Evolutionary conservation across 2,888 invertebrate species (phyloP), one percentile per base, ranked within the genome.

Genomic region (Dynastes maya): DNA sequence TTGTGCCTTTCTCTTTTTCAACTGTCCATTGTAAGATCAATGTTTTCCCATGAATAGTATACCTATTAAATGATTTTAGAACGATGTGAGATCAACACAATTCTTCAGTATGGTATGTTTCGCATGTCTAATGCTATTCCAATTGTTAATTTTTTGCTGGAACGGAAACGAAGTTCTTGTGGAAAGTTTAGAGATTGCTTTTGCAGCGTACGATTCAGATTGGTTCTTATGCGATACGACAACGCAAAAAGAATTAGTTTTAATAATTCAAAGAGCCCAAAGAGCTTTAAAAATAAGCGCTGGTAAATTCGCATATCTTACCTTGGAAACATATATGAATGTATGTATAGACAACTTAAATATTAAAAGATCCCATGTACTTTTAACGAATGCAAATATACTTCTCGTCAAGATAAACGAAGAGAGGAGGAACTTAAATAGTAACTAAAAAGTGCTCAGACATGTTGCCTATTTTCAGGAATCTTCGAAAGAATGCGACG

Each of bases 61-160:
- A 45, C 45, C 8, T 68, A 51, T 61, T 61, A 32, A 11, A 32
- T 45, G 2, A 5, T 68, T 29, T 40, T 37, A 51, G 27, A 29
- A 45, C 27, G 68, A 45, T 61, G 9, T 61, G 2, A 29, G 29
- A 61, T 61, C 61, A 27, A 16, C 78, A n/a, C 70, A 58, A 8
- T 81, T 80, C 53, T 40, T 79, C 32, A 74, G 77, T 76, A 80
- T 78, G 68, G 55, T 77, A 16, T 65, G 58, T n/a, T 81, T 80
- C 16, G 76, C 77, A 9, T 51, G 75, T 49, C 22, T 80, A 49
- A 79, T 81, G n/a, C 75, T 80, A 1, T 78, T 78, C 51, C 81
- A 82, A 68, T 65, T 82, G 32, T 80, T 80, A 51, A 67, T 80
- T n/a, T 82, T 78, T 51, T 82, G 81, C 16, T 80, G 81, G 81